phyloP scores from a whole-genome alignment of 1,140 invertebrate species.

The Diachasmimorpha longicaudata region DNA sequence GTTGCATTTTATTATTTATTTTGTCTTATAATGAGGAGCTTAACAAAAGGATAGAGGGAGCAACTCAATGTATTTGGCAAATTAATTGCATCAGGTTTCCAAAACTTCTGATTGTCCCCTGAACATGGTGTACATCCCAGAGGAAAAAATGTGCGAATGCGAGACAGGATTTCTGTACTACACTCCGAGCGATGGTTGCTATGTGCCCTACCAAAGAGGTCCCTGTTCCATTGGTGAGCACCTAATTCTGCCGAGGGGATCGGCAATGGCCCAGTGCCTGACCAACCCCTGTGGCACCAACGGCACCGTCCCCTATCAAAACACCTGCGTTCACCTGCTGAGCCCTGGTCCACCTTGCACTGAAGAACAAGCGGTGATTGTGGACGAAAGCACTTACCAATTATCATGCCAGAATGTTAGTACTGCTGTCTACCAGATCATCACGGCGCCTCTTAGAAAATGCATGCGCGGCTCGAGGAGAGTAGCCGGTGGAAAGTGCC shows the following conservation, averaged over 20 bases:
- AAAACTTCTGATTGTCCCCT: background rate
- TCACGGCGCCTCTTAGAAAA: background rate
- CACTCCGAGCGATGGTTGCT: background rate
- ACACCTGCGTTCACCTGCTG: background rate
- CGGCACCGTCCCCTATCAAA: background rate
- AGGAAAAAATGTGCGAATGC: slow-evolving; percentile 11
- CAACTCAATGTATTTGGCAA: too few species aligned
- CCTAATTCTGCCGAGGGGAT: background rate
- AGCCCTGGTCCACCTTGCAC: background rate
- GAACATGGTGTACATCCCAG: background rate
- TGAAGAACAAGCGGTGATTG: background rate
- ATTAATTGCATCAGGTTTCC: too few species aligned
- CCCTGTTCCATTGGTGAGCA: background rate
- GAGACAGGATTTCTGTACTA: slow-evolving; percentile 9
- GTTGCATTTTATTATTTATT: too few species aligned
- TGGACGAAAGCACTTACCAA: slow-evolving; percentile 5
- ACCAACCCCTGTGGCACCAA: background rate
- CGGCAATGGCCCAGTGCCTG: background rate
- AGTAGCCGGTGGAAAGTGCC: slow-evolving; percentile 8
- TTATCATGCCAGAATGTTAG: background rate
- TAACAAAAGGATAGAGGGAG: too few species aligned
- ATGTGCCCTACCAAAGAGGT: background rate
- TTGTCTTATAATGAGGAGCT: too few species aligned
- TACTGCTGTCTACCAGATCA: slow-evolving; percentile 11
- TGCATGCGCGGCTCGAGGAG: background rate